Conservation (phyloP, 1,140 invertebrate genomes). For the Neuroterus valhalla region DNA sequence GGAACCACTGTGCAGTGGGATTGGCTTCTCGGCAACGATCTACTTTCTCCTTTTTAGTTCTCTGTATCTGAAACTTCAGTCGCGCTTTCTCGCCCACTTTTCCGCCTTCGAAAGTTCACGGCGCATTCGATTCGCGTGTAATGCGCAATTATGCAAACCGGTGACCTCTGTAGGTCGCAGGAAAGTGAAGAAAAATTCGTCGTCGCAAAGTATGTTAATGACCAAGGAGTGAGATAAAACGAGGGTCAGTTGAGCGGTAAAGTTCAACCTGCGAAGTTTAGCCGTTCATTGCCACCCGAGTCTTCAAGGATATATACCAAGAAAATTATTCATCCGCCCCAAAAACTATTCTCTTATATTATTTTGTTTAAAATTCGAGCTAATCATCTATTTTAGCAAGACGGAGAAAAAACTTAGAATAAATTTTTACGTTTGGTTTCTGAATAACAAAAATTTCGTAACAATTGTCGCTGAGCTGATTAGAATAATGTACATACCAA, state of each 20-base stretch:
- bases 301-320: conserved; percentile 42
- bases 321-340: no score
- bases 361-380: neutral
- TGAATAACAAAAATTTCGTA: no score
- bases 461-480: no score
- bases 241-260: conserved; percentile 65
- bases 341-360: conserved; percentile 16
- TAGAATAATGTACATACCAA: no score
- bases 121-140: conserved; percentile 47
- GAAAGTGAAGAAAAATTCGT: conserved; percentile 65
- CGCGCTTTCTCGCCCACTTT: conserved; percentile 43
- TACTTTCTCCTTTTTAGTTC: conserved; percentile 54
- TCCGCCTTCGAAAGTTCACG: conserved; percentile 50
- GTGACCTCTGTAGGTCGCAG: conserved; percentile 51
- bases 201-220: conserved; percentile 71
- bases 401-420: no score
- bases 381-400: no score
- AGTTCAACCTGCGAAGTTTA: conserved; percentile 70
- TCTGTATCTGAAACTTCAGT: conserved; percentile 27
- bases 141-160: conserved; percentile 63
- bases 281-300: conserved; percentile 45
- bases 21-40: conserved; percentile 31
- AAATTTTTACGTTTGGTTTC: no score
- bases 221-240: conserved; percentile 71
- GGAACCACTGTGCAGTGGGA: no score